Evolutionary conservation across 2,113 vertebrate genomes (phyloP), one percentile per base, ranked within the genome.

Genomic region (Chrysemys picta): DNA sequence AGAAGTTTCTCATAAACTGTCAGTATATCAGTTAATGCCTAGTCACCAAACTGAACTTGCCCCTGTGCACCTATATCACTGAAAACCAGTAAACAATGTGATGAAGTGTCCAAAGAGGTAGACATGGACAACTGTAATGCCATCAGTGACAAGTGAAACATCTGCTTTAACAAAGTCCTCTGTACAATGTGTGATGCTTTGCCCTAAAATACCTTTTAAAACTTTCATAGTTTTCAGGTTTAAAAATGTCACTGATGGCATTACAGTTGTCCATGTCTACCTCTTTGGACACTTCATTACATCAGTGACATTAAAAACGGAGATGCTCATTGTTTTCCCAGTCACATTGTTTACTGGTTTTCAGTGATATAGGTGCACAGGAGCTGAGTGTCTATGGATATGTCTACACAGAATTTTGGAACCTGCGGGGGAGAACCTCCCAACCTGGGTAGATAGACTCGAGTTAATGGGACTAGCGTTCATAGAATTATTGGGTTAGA

Each of bases 121-220:
- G 19, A 31, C 38, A 38, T 42, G 88, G 85, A 47, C 45, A n/a
- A 42, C 75, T 87, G 59, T 57, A 79, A 78, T 82, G 50, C 1
- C 78, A 3, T 45, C 91, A 81, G 59, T 57, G 62, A 82, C 19
- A 10, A 42, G 42, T 42, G 42, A 86, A 92, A 82, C 5, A 1
- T 31, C 4, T 83, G 6, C 5, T 83, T 89, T 65, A 90, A 95
- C 80, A 90, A 86, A 83, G n/a, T 45, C 89, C 54, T 96, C 38
- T 59, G 12, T 95, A 17, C 14, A 80, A 53, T 8, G 4, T 82
- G n/a, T 38, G 25, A 87, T 88, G 10, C 1, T 89, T 94, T 88
- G 1, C 31, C 17, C 14, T 83, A 76, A 47, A 85, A 85, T 45
- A 78, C 35, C 65, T 57, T 91, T 52, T 27, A 79, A 85, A 87